phyloP scores from a whole-genome alignment of 1,140 invertebrate species.

The Anastrepha ludens region DNA sequence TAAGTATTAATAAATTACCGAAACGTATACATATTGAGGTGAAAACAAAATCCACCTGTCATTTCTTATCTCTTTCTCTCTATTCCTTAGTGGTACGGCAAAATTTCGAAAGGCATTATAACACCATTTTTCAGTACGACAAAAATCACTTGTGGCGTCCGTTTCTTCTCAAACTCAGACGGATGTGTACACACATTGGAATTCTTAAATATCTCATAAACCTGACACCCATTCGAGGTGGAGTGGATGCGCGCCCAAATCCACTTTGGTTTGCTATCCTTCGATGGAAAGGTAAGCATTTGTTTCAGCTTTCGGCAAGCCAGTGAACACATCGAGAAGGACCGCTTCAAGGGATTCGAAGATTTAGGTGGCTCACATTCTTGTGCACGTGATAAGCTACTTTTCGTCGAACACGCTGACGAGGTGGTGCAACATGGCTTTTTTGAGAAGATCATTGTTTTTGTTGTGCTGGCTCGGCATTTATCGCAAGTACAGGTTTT shows the following conservation, averaged over 20 bases:
- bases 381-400: slow-evolving; percentile 18
- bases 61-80: background rate
- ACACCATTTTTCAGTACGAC: slow-evolving; percentile 54
- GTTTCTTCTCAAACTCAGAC: slow-evolving; percentile 49
- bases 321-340: slow-evolving; percentile 56
- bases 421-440: background rate
- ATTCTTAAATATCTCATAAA: slow-evolving; percentile 57
- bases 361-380: slow-evolving; percentile 29
- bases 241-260: slow-evolving; percentile 53
- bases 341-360: slow-evolving; percentile 38
- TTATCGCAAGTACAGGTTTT: slow-evolving; percentile 24
- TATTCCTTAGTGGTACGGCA: slow-evolving; percentile 3
- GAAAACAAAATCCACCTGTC: background rate
- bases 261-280: slow-evolving; percentile 25
- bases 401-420: slow-evolving; percentile 16
- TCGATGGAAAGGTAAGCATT: slow-evolving; percentile 26
- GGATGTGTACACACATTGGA: slow-evolving; percentile 53
- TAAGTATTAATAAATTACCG: slow-evolving; percentile 10
- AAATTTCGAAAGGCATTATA: slow-evolving; percentile 57
- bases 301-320: slow-evolving; percentile 55
- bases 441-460: background rate
- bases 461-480: slow-evolving; percentile 8
- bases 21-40: background rate
- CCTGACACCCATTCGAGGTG: slow-evolving; percentile 44
- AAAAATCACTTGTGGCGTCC: slow-evolving; percentile 51